Evolutionary conservation across 2,113 vertebrate genomes (phyloP).

Genomic region (Syngnathus typhle): DNA sequence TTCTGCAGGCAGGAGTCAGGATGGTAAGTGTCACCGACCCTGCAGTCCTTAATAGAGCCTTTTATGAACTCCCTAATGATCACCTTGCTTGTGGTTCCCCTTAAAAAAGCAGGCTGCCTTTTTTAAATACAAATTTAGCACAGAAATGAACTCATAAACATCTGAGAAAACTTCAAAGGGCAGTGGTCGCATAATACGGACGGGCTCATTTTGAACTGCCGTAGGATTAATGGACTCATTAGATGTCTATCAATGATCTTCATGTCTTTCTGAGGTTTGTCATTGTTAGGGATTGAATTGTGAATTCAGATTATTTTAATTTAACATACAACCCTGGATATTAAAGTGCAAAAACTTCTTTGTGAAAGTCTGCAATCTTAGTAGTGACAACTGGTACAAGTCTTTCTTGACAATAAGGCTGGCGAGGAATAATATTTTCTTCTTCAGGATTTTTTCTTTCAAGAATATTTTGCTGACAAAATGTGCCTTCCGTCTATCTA

Average conservation of each 20-base stretch:
- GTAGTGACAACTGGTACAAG: too few relatives aligned
- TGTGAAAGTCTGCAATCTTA: neutral
- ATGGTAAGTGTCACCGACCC: neutral
- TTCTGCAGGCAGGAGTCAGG: neutral
- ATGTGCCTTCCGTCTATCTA: conserved; percentile 16
- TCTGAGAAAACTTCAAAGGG: neutral
- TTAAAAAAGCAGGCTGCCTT: neutral
- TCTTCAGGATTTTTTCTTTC: conserved; percentile 4
- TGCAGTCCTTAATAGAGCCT: neutral
- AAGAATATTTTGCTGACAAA: conserved; percentile 30
- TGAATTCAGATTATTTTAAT: neutral
- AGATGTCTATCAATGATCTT: neutral
- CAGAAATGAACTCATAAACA: neutral
- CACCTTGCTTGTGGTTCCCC: neutral
- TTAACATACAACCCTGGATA: neutral
- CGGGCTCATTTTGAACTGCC: neutral
- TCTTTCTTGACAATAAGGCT: neutral
- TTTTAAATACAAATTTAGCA: neutral
- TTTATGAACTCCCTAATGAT: neutral
- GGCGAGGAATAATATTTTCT: conserved; percentile 14
- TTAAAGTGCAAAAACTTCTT: neutral
- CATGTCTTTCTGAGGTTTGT: neutral
- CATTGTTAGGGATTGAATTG: neutral
- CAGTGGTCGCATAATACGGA: neutral
- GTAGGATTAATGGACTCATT: neutral